These are phyloP conservation scores for Planiliza haematocheilus DNA, from an alignment of 2,113 vertebrate genomes.

Conservation along the genomic window DNA sequence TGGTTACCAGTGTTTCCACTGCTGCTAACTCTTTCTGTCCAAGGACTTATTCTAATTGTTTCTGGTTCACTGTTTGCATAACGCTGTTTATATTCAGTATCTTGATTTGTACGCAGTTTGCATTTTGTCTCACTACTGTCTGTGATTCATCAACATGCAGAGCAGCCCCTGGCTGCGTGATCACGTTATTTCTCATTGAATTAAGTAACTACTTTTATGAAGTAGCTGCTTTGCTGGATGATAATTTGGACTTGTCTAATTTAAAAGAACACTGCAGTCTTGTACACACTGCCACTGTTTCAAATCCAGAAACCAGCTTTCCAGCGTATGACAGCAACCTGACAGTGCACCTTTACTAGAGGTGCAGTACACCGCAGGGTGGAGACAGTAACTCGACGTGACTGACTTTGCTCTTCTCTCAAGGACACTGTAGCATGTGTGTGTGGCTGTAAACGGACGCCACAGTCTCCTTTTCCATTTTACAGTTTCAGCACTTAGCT, in stretches of 20 bases:
- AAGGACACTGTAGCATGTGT: slow-evolving; percentile 29
- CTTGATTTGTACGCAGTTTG: neutral
- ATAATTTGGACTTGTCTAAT: neutral
- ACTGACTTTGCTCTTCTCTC: slow-evolving; percentile 20
- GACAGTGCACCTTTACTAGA: neutral
- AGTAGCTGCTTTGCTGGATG: neutral
- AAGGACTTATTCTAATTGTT: neutral
- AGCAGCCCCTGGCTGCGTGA: neutral
- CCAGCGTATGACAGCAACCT: neutral
- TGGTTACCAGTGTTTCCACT: neutral
- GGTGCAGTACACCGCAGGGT: neutral
- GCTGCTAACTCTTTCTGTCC: neutral
- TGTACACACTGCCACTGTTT: neutral
- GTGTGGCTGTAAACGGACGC: neutral
- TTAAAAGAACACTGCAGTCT: neutral
- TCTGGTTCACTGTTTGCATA: neutral
- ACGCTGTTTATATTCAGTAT: neutral
- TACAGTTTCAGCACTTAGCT: neutral
- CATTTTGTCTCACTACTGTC: neutral
- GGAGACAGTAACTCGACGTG: slow-evolving; percentile 5
- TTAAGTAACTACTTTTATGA: slow-evolving; percentile 2
- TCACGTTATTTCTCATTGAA: slow-evolving; percentile 10
- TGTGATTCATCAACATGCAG: neutral
- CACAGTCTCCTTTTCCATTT: slow-evolving; percentile 1
- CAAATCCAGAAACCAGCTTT: neutral